phyloP scores from a whole-genome alignment of 2,113 vertebrate genomes.

The Atractosteus spatula region DNA sequence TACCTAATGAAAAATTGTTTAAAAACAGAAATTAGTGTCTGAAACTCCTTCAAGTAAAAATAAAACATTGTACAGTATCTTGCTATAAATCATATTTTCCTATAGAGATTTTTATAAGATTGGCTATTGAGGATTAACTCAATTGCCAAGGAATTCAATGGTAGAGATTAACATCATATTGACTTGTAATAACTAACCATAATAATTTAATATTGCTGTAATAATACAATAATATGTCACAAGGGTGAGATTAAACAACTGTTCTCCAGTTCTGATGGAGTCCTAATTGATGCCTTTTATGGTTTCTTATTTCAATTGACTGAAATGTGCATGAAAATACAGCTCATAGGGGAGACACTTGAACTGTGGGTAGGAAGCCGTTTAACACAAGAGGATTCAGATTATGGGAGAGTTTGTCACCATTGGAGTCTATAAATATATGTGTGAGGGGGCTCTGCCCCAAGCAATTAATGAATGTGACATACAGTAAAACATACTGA shows the following conservation, averaged over 20 bases:
- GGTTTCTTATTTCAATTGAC: neutral
- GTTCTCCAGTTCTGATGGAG: neutral
- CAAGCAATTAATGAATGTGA: too few relatives aligned
- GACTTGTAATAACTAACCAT: neutral
- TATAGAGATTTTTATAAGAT: neutral
- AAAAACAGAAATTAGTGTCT: too few relatives aligned
- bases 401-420: too few relatives aligned
- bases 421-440: too few relatives aligned
- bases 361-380: neutral
- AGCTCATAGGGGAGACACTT: neutral
- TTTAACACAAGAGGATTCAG: neutral
- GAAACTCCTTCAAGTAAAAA: too few relatives aligned
- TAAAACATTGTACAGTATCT: too few relatives aligned
- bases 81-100: neutral
- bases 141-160: neutral
- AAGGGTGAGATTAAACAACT: neutral
- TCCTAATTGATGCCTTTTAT: neutral
- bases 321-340: neutral
- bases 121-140: neutral
- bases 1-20: too few relatives aligned
- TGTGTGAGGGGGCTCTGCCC: too few relatives aligned
- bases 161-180: neutral
- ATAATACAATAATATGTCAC: neutral
- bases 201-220: slow-evolving; percentile 3
- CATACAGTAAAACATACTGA: too few relatives aligned